Conservation (phyloP, 2,797 vertebrate species). For the Orestias chungarensis region DNA sequence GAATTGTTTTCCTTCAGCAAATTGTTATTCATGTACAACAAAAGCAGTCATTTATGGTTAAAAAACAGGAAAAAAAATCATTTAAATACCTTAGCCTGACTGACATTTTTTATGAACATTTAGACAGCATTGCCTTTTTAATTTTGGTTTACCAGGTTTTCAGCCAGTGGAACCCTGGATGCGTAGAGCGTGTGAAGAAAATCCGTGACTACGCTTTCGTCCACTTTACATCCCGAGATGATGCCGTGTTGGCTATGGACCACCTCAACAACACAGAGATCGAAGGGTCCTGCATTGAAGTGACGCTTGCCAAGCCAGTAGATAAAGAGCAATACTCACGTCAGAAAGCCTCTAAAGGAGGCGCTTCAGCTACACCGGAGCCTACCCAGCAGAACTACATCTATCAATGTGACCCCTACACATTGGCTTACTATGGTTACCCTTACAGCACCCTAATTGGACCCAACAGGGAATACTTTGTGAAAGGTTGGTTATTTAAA, state of each 20-base stretch:
- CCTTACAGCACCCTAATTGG: constrained; percentile 97
- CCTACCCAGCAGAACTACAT: constrained; percentile 88
- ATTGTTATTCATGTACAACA: background rate
- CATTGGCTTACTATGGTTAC: constrained; percentile 95
- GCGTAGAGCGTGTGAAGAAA: constrained; percentile 98
- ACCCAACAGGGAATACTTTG: constrained; percentile 98
- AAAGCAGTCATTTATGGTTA: background rate
- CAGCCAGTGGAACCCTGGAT: constrained; percentile 95
- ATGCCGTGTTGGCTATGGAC: constrained; percentile 95
- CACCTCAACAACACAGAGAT: constrained; percentile 94
- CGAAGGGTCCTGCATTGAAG: constrained; percentile 96
- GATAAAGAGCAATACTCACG: constrained; percentile 99
- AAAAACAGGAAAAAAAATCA: background rate
- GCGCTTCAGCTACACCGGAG: constrained; percentile 71
- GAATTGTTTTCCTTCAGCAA: background rate
- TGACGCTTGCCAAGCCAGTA: constrained; percentile 97
- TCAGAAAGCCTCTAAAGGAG: constrained; percentile 95
- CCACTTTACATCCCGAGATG: constrained; percentile 94
- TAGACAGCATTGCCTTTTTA: background rate
- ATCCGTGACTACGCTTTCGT: constrained; percentile 98
- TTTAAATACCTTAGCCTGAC: background rate
- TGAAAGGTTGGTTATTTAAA: constrained; percentile 90
- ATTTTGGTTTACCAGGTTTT: constrained; percentile 82
- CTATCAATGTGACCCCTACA: constrained; percentile 97
- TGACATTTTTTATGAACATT: background rate